A percentile compares a stretch with the other conserved stretches of the same genome.
Conservation (phyloP, 2,113 vertebrate species). For the Prunella fulvescens region DNA sequence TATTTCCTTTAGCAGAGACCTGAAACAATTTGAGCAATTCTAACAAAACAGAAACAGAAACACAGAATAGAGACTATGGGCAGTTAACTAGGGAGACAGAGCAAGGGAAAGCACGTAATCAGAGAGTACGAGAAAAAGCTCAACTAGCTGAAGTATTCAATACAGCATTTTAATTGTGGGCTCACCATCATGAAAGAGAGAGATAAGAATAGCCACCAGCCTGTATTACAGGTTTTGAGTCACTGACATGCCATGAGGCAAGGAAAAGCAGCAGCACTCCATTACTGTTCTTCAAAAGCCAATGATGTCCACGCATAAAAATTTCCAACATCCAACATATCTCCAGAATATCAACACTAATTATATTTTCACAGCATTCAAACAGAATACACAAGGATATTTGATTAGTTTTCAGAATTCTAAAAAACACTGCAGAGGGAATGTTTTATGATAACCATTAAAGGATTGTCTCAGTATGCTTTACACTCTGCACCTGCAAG, state of each 20-base stretch:
- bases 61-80: background rate
- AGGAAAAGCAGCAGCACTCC: background rate
- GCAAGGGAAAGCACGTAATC: background rate
- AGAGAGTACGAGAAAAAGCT: background rate
- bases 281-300: background rate
- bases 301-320: accelerated
- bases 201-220: background rate
- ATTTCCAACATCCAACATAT: background rate
- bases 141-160: background rate
- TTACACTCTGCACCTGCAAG: background rate
- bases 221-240: background rate
- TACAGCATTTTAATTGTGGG: slow-evolving; percentile 10
- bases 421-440: background rate
- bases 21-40: background rate
- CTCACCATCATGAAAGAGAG: background rate
- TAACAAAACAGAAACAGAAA: background rate
- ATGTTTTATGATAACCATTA: background rate
- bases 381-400: background rate
- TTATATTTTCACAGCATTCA: background rate
- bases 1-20: background rate
- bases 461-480: background rate
- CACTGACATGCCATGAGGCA: background rate
- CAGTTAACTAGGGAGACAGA: background rate
- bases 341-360: background rate
- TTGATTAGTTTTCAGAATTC: background rate